Evolutionary conservation across 2,888 invertebrate genomes (phyloP), one percentile per base, ranked within the genome.

Genomic region (Zootermopsis nevadensis): DNA sequence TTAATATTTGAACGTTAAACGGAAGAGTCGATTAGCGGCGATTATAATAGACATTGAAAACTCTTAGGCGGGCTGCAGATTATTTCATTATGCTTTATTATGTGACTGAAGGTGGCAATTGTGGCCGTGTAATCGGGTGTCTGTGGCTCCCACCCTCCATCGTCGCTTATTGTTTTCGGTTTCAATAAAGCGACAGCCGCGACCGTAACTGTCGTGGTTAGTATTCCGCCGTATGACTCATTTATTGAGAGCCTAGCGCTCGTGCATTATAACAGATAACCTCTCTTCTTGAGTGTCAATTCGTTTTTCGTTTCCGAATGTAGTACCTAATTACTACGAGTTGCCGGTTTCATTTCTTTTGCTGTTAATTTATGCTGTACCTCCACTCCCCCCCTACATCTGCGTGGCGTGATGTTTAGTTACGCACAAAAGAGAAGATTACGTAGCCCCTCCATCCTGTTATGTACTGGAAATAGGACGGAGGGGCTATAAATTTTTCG

Each of bases 71-170:
- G 60, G 4, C 8, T 8, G 7, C 60, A 60, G 0, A 60, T 60
- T n/a, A 60, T n/a, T 60, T 60, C 60, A 60, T 60, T 60, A 60
- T 6, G 0, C 12, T 27, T 2, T 27, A 27, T 27, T 60, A n/a
- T n/a, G 60, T n/a, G 60, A 60, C n/a, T 60, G n/a, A 60, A 60
- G 60, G 60, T 60, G 27, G 3, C n/a, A n/a, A 60, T 60, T 60
- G 7, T 27, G 60, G 60, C 60, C 8, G 2, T 60, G n/a, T 60
- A 27, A 60, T n/a, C 10, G 12, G 60, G 15, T 8, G n/a, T n/a
- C 60, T 27, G 60, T 12, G 19, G 3, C 60, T n/a, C 60, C 60
- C 12, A 27, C n/a, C 60, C 10, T 8, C 27, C 60, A 27, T n/a
- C n/a, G 22, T 7, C 1, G 22, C 19, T 10, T 55, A 55, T 55